A percentile compares a stretch with the other conserved stretches of the same genome.
phyloP scores from a whole-genome alignment of 2,113 vertebrate species.

The Hemiprocne comata region DNA sequence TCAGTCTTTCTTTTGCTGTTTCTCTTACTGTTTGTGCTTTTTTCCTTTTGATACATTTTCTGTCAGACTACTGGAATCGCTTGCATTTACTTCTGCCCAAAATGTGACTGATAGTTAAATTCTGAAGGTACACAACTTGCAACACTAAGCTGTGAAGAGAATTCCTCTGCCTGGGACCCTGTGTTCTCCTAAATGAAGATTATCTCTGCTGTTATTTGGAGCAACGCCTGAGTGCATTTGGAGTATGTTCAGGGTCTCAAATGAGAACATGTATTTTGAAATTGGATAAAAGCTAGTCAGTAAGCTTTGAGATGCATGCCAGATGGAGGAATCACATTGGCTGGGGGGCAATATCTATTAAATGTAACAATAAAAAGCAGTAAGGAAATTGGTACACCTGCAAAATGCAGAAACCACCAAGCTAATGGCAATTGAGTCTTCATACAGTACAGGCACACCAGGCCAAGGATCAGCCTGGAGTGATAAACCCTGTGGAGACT shows the following conservation, averaged over 20 bases:
- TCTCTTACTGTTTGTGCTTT: neutral
- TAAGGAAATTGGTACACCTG: slow-evolving; percentile 22
- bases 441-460: neutral
- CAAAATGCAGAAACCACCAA: neutral
- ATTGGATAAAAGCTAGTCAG: slow-evolving; percentile 12
- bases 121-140: neutral
- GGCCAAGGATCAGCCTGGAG: neutral
- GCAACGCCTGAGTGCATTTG: neutral
- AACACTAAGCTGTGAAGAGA: neutral
- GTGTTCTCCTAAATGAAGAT: neutral
- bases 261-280: slow-evolving; percentile 12
- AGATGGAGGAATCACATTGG: neutral
- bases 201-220: neutral
- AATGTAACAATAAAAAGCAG: neutral
- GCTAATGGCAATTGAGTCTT: neutral
- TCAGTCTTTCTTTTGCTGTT: neutral
- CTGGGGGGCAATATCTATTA: neutral
- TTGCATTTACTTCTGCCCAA: neutral
- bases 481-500: neutral
- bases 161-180: neutral
- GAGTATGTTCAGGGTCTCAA: neutral
- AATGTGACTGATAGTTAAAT: neutral
- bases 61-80: neutral
- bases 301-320: neutral
- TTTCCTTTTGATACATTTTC: neutral